These are phyloP conservation scores for Choreutis nemorana DNA, from an alignment of 2,888 invertebrate genomes.

Conservation along the genomic window DNA sequence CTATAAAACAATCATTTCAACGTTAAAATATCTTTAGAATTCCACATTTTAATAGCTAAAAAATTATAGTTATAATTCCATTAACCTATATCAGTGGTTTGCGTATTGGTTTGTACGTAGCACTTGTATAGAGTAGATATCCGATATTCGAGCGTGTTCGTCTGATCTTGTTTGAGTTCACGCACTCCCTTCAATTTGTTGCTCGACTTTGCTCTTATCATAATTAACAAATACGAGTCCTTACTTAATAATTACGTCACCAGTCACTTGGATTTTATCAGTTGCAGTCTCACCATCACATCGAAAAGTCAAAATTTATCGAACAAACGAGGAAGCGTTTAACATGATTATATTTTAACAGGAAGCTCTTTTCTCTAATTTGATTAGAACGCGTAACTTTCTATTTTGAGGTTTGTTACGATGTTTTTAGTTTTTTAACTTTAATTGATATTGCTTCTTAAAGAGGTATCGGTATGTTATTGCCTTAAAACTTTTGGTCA, in stretches of 20 bases:
- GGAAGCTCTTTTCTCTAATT: slow-evolving; percentile 30
- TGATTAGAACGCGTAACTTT: too few species aligned
- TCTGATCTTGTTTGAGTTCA: too few species aligned
- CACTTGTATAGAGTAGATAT: slow-evolving; percentile 1
- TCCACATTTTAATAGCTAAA: slow-evolving; percentile 32
- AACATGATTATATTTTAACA: slow-evolving; percentile 19
- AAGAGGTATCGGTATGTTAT: too few species aligned
- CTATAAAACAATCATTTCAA: slow-evolving; percentile 46
- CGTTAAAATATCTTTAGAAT: slow-evolving; percentile 48
- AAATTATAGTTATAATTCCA: slow-evolving; percentile 28
- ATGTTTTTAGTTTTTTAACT: too few species aligned
- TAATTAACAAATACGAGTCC: too few species aligned
- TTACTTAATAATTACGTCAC: slow-evolving; percentile 29
- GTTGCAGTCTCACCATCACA: slow-evolving; percentile 11
- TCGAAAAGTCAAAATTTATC: slow-evolving; percentile 13
- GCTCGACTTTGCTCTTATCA: too few species aligned
- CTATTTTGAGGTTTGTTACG: too few species aligned
- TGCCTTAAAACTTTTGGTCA: too few species aligned
- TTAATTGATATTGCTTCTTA: too few species aligned
- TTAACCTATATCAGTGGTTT: slow-evolving; percentile 25
- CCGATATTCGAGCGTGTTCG: neutral
- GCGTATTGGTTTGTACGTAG: slow-evolving; percentile 19
- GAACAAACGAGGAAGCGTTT: slow-evolving; percentile 28
- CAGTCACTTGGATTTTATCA: too few species aligned
- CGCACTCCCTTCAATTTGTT: too few species aligned